These are phyloP conservation scores for Periophthalmus modestus DNA, from an alignment of 2,113 vertebrate species.

Conservation along the genomic window DNA sequence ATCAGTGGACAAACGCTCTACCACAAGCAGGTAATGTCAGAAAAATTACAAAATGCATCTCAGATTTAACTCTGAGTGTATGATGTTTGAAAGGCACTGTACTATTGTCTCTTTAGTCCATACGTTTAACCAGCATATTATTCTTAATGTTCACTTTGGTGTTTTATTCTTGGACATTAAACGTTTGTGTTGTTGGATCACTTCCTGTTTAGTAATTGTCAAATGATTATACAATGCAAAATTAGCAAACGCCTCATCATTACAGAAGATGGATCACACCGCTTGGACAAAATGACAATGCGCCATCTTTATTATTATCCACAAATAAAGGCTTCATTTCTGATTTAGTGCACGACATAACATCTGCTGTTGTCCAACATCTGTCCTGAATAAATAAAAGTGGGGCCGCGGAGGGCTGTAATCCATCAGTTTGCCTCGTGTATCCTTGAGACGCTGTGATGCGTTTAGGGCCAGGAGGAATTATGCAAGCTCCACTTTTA, in stretches of 20 bases:
- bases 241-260: slow-evolving; percentile 1
- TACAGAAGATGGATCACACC: not conserved
- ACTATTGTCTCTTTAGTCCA: too few relatives aligned
- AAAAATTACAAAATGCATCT: too few relatives aligned
- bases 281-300: not conserved
- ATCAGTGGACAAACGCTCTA: too few relatives aligned
- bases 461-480: not conserved
- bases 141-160: not conserved
- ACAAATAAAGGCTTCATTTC: slow-evolving; percentile 2
- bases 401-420: not conserved
- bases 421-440: slow-evolving; percentile 1
- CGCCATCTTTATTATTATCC: slow-evolving; percentile 9
- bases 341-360: not conserved
- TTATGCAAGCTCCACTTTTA: not conserved
- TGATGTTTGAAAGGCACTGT: too few relatives aligned
- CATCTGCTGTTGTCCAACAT: not conserved
- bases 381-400: slow-evolving; percentile 1
- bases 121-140: not conserved
- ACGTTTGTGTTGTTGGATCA: not conserved
- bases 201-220: not conserved
- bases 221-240: not conserved
- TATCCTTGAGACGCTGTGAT: not conserved
- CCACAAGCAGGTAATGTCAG: too few relatives aligned
- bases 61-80: too few relatives aligned
- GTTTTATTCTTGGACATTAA: not conserved